These are phyloP conservation scores for Cinara cedri DNA, from an alignment of 2,888 invertebrate species.

Conservation along the genomic window DNA sequence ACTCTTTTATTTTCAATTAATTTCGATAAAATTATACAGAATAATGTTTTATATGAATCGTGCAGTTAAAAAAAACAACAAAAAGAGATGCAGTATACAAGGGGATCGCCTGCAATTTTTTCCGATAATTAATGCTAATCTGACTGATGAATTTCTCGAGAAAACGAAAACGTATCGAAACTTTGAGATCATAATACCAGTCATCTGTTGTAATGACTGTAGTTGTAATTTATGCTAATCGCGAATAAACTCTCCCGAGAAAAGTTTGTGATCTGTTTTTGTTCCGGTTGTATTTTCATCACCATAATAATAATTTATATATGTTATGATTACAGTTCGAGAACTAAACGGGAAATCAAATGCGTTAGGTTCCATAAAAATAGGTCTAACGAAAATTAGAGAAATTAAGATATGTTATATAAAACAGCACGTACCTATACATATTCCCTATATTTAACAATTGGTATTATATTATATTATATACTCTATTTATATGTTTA, in stretches of 20 bases:
- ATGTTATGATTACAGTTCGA: not conserved
- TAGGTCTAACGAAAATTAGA: no score
- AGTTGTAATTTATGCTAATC: constrained; percentile 13
- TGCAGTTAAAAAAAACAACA: no score
- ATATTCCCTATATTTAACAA: no score
- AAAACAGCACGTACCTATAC: no score
- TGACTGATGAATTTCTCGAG: not conserved
- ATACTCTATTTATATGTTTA: no score
- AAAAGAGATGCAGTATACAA: not conserved
- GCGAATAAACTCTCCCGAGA: constrained; percentile 15
- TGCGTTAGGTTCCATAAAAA: no score
- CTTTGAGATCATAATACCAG: constrained; percentile 2
- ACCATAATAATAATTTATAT: not conserved
- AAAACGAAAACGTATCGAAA: constrained; percentile 10
- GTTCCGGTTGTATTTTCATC: not conserved
- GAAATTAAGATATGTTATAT: no score
- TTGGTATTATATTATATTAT: no score
- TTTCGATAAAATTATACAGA: no score
- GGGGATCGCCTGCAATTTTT: no score
- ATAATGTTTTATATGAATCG: no score
- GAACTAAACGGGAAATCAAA: not conserved
- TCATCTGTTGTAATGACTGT: not conserved
- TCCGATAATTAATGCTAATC: constrained; percentile 11
- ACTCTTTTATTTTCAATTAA: no score
- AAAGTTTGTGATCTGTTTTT: not conserved